A percentile compares a stretch with the other conserved stretches of the same genome.
Evolutionary conservation across 2,888 invertebrate genomes (phyloP).

Genomic region (Eristalis intricaria): DNA sequence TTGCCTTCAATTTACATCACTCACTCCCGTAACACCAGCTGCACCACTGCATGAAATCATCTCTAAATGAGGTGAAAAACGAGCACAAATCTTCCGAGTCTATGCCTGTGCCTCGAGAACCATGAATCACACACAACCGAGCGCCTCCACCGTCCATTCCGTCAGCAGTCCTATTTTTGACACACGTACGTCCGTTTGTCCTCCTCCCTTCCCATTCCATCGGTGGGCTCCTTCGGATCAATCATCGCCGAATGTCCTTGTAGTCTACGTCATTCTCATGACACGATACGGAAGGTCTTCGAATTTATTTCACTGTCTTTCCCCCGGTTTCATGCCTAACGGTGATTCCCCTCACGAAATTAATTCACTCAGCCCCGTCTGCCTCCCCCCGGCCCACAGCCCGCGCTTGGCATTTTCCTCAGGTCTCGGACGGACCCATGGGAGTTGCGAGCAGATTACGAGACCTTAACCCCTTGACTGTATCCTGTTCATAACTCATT

Average conservation of each 20-base stretch:
- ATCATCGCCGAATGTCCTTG: not conserved
- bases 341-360: not conserved
- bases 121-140: not conserved
- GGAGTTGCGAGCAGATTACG: slow-evolving; percentile 24
- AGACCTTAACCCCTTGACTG: slow-evolving; percentile 27
- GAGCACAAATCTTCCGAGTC: not conserved
- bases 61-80: not conserved
- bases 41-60: not conserved
- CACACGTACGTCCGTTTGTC: not conserved
- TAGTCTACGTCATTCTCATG: not conserved
- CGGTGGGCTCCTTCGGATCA: not conserved
- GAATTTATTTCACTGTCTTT: not conserved
- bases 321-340: not conserved
- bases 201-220: not conserved
- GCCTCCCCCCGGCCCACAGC: not conserved
- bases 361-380: not conserved
- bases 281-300: not conserved
- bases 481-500: slow-evolving; percentile 47
- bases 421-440: not conserved
- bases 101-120: not conserved
- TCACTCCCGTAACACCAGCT: no score
- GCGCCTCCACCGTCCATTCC: no score
- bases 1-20: no score
- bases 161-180: no score
- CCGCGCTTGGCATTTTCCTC: not conserved